A percentile compares a stretch with the other conserved stretches of the same genome.
Evolutionary conservation across 2,113 vertebrate genomes (phyloP).

Genomic region (Ictidomys tridecemlineatus): DNA sequence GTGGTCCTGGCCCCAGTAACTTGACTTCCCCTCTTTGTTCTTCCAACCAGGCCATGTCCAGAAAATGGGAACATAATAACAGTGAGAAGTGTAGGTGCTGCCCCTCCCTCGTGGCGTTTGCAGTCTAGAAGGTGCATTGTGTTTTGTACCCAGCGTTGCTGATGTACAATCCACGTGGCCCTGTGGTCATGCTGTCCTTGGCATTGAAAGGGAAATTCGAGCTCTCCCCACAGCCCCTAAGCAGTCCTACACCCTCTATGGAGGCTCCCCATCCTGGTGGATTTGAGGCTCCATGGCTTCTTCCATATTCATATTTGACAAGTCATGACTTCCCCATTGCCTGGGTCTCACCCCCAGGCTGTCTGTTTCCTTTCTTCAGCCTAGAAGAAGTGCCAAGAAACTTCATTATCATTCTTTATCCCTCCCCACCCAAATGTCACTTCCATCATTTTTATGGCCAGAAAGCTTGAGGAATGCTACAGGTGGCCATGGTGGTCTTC

Average conservation of each 20-base stretch:
- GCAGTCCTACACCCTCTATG: not conserved
- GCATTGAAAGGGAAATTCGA: not conserved
- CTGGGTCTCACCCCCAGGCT: not conserved
- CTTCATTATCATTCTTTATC: not conserved
- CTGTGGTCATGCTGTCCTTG: too few species aligned
- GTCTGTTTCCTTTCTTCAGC: not conserved
- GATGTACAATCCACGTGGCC: fast-evolving
- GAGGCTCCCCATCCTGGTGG: fast-evolving
- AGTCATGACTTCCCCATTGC: not conserved
- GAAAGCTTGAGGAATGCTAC: not conserved
- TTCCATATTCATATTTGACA: fast-evolving
- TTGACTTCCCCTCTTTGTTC: not conserved
- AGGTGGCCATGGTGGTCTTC: not conserved
- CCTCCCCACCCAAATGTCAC: not conserved
- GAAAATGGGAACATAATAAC: fast-evolving
- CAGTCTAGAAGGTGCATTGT: too few species aligned
- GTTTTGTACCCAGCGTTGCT: not conserved
- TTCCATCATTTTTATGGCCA: not conserved
- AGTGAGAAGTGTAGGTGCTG: fast-evolving
- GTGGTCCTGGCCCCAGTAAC: too few species aligned
- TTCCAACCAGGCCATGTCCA: not conserved
- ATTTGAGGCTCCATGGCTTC: not conserved
- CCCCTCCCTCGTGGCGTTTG: fast-evolving
- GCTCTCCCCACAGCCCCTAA: fast-evolving
- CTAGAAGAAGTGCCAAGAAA: not conserved